A percentile compares a stretch with the other conserved stretches of the same genome.
Conservation (phyloP, 2,888 invertebrate species). For the Nomada ruficornis region DNA sequence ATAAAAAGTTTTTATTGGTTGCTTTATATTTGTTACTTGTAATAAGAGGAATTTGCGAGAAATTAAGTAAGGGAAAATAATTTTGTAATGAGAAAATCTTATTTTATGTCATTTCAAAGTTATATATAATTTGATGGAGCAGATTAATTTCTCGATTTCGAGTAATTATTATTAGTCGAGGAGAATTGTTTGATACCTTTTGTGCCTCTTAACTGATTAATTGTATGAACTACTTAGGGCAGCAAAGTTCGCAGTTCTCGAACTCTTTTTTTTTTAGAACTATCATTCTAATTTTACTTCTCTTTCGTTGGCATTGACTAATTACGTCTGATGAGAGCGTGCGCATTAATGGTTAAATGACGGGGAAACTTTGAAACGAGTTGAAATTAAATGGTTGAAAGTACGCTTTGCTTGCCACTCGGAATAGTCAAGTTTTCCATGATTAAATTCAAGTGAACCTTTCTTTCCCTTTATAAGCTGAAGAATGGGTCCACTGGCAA, state of each 20-base stretch:
- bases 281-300: slow-evolving; percentile 2
- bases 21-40: too few relatives aligned
- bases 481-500: neutral
- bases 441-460: slow-evolving; percentile 5
- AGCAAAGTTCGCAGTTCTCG: neutral
- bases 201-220: neutral
- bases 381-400: slow-evolving; percentile 4
- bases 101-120: too few relatives aligned
- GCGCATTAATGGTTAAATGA: slow-evolving; percentile 30
- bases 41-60: too few relatives aligned
- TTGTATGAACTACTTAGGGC: neutral
- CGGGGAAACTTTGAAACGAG: slow-evolving; percentile 27
- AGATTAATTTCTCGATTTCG: too few relatives aligned
- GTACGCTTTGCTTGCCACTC: slow-evolving; percentile 14
- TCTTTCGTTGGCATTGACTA: slow-evolving; percentile 24
- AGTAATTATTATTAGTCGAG: neutral
- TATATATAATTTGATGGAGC: too few relatives aligned
- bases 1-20: too few relatives aligned
- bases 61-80: too few relatives aligned
- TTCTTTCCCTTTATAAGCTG: neutral
- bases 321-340: slow-evolving; percentile 11
- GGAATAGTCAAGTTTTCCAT: slow-evolving; percentile 6
- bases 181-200: neutral
- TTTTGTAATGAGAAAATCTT: too few relatives aligned
- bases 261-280: slow-evolving; percentile 6